Evolutionary conservation across 2,113 vertebrate species (phyloP).

Genomic region (Caloenas nicobarica): DNA sequence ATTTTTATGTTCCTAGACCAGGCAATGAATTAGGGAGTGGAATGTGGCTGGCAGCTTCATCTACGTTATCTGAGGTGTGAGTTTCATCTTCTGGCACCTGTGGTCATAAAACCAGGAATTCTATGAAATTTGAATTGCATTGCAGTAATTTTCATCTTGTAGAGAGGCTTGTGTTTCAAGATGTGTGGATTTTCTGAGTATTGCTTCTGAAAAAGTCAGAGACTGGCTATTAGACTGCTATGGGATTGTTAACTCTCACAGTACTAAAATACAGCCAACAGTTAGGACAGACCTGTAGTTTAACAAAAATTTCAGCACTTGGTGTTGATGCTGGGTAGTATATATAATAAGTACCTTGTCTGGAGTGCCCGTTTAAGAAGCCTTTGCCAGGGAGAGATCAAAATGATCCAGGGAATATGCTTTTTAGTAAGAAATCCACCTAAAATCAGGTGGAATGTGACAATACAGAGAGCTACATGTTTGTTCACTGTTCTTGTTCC

Average conservation of each 20-base stretch:
- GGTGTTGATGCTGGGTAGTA: accelerated
- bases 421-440: not conserved
- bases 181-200: not conserved
- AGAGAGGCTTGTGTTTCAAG: not conserved
- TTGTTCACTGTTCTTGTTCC: not conserved
- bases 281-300: not conserved
- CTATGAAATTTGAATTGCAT: not conserved
- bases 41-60: not conserved
- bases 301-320: not conserved
- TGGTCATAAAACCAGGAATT: not conserved
- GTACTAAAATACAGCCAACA: not conserved
- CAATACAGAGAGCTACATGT: not conserved
- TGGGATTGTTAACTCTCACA: not conserved
- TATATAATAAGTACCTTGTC: not conserved
- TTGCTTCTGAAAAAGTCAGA: not conserved
- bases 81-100: not conserved
- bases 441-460: not conserved
- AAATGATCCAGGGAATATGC: not conserved
- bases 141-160: not conserved
- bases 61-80: not conserved
- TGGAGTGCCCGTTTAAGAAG: not conserved
- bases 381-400: not conserved
- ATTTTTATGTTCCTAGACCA: not conserved
- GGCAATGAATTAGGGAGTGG: not conserved
- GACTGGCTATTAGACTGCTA: not conserved